A percentile compares a stretch with the other conserved stretches of the same genome.
These are phyloP conservation scores for Phaonia tiefii DNA, from an alignment of 2,888 invertebrate species.

Conservation along the genomic window DNA sequence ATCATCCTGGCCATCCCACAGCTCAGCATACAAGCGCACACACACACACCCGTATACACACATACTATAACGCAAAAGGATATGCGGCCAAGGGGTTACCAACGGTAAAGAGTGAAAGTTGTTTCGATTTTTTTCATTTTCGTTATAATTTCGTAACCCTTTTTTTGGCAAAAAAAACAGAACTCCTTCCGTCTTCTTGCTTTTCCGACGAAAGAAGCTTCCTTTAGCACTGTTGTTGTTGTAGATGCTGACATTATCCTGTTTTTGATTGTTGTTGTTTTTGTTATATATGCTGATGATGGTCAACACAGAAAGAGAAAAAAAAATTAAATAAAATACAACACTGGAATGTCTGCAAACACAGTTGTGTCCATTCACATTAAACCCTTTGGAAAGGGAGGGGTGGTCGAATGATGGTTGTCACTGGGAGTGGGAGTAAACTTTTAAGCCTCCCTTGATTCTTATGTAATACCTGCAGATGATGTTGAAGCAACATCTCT, in stretches of 20 bases:
- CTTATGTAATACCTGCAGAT: slow-evolving; percentile 64
- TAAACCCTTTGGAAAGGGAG: slow-evolving; percentile 22
- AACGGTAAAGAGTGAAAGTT: slow-evolving; percentile 54
- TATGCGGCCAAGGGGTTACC: slow-evolving; percentile 15
- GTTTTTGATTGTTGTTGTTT: neutral
- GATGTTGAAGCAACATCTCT: slow-evolving; percentile 23
- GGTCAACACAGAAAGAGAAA: slow-evolving; percentile 13
- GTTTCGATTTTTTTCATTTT: slow-evolving; percentile 52
- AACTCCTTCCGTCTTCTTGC: slow-evolving; percentile 2
- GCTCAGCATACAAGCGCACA: slow-evolving; percentile 10
- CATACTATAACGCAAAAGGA: neutral
- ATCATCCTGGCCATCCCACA: slow-evolving; percentile 52
- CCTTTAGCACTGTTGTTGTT: neutral
- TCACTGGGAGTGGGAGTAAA: slow-evolving; percentile 9
- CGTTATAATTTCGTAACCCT: slow-evolving; percentile 57
- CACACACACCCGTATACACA: neutral
- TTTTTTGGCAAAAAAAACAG: slow-evolving; percentile 32
- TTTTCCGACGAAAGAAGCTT: neutral
- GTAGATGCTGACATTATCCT: neutral
- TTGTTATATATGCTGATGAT: slow-evolving; percentile 11
- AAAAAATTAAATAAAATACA: too few relatives aligned
- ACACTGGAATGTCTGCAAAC: slow-evolving; percentile 7
- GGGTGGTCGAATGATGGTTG: neutral
- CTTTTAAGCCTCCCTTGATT: slow-evolving; percentile 36
- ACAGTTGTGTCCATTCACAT: slow-evolving; percentile 55